Evolutionary conservation across 2,797 vertebrate genomes (phyloP), one percentile per base, ranked within the genome.

Genomic region (Hoplostethus mediterraneus): DNA sequence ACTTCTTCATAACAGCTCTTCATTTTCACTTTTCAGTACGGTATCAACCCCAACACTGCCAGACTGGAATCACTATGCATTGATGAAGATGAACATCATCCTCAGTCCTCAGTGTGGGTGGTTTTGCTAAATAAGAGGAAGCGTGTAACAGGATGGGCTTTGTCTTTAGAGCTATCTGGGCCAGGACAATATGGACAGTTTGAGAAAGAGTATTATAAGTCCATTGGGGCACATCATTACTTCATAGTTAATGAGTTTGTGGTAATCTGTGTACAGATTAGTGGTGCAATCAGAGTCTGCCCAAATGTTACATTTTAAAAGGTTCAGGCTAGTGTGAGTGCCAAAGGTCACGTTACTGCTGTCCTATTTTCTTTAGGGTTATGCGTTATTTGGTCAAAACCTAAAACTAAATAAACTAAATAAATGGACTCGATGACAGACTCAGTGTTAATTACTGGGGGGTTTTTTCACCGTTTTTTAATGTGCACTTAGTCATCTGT

Each of bases 211-310:
- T 84, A 72, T 89, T 86, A 86, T 55, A 76, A 67, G 38, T 80
- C 82, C 53, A 67, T 48, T 82, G 84, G 84, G 89, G 87, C 84
- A 89, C 73, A 67, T 84, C 74, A 67, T 79, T 87, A 85, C 75
- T 83, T 68, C 72, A 87, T 84, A 73, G 75, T 89, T 92, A 86
- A 91, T 90, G 87, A 87, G 79, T 89, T 85, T 86, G 73, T 75
- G 76, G 65, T 89, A 92, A 93, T 93, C 91, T 90, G 82, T 60
- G 55, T 36, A 45, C 62, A 89, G 90, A 89, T 93, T 92, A 90
- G 86, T 84, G 84, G n/a, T 71, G 76, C 82, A 87, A 89, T 83
- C 84, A 90, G 76, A 85, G 56, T 72, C 53, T 33, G 62, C 21
- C 66, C 80, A 87, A 87, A 90, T 88, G 85, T 80, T 76, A 64